Base-by-base conservation (phyloP, 2,888 invertebrate genomes). In the Glyphotaelius pellucidus region DNA sequence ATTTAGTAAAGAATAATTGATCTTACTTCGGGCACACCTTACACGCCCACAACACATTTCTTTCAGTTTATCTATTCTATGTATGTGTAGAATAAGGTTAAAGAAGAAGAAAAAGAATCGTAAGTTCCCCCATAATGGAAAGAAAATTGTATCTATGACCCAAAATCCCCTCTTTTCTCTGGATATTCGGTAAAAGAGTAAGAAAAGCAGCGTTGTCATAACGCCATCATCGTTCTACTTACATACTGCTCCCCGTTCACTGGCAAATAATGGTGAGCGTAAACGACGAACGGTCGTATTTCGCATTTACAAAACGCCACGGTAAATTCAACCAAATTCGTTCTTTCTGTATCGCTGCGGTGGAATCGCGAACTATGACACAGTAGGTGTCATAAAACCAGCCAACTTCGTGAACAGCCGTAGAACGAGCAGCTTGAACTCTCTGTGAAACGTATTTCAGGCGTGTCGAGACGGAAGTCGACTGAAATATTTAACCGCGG, bases 291-390 rank as follows among this genome's bases (percentile, higher is more conserved):
- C 32, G 32, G 81, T 31, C 32, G 15, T 83, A 31, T 31, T 83
- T 83, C 81, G 31, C 81, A 83, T 83, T 83, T 83, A 32, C 81
- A 83, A 81, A 83, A 83, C 81, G 81, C 81, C 81, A 83, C 81
- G 31, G 81, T 83, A 83, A 83, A 83, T 83, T 83, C 81, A 83
- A 31, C 31, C 19, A n/a, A 67, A 67, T 67, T 67, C 67, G 67
- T 67, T 9, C 25, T 67, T 9, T 67, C 67, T 67, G 67, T 67
- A 67, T 67, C 67, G 67, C 9, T 67, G 67, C 25, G 67, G 52
- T 52, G 19, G 19, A 52, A 52, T 52, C 52, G 52, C 19, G 52
- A 52, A 52, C 52, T 15, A 52, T 52, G 52, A 52, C 52, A 52
- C 19, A 52, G 52, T 52, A 19, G 52, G 67, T 67, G 67, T 67